phyloP scores from a whole-genome alignment of 2,113 vertebrate species.

The Mixornis gularis region DNA sequence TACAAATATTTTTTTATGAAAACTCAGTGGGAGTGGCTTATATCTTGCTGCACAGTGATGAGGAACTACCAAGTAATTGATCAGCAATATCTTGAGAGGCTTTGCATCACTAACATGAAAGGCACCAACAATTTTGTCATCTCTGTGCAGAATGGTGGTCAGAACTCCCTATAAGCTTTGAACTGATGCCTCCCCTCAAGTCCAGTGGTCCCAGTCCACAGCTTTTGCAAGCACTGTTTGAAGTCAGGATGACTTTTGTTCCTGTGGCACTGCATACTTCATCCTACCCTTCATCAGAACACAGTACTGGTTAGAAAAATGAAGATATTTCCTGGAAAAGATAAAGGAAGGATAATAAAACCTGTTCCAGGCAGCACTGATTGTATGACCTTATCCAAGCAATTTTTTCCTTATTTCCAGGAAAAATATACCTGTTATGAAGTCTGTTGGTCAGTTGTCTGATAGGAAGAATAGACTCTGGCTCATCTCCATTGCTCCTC shows the following conservation, averaged over 20 bases:
- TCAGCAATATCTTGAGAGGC: not conserved
- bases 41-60: not conserved
- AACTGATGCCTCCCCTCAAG: not conserved
- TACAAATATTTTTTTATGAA: not conserved
- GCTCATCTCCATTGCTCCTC: not conserved
- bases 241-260: not conserved
- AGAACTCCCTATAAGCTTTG: not conserved
- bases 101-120: not conserved
- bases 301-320: not conserved
- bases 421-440: not conserved
- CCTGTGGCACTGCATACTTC: not conserved
- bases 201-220: not conserved
- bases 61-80: not conserved
- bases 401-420: not conserved
- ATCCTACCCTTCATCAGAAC: not conserved
- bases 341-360: not conserved
- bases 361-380: not conserved
- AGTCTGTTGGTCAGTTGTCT: not conserved
- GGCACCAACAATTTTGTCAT: accelerated
- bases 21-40: not conserved
- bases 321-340: not conserved
- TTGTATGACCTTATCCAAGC: not conserved
- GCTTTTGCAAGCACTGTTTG: not conserved
- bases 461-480: not conserved
- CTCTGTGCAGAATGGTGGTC: not conserved